Evolutionary conservation across 2,797 vertebrate genomes (phyloP).

Genomic region (Enteromius radiatus): DNA sequence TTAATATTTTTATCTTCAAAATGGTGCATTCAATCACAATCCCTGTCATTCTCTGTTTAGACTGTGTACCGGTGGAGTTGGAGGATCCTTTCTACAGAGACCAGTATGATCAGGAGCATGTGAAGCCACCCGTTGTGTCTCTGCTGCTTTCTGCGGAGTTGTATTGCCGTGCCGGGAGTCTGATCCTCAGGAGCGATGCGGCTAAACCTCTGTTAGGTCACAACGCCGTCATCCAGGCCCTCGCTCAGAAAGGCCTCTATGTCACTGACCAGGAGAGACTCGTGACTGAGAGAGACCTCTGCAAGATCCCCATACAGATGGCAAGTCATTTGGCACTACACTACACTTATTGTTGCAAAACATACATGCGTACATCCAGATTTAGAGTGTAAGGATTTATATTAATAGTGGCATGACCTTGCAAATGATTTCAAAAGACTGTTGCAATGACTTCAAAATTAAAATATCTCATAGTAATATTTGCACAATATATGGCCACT

Average conservation of each 20-base stretch:
- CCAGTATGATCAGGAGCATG: conserved; percentile 97
- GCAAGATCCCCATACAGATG: conserved; percentile 62
- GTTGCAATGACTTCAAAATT: background rate
- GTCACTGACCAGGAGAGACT: conserved; percentile 95
- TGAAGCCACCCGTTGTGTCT: conserved; percentile 93
- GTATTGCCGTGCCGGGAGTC: conserved; percentile 95
- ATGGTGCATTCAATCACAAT: background rate
- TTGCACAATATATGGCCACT: background rate
- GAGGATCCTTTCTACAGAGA: conserved; percentile 92
- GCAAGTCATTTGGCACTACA: conserved; percentile 21
- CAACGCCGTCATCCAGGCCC: conserved; percentile 96
- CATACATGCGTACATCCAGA: background rate
- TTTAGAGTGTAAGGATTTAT: background rate
- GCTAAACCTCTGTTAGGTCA: conserved; percentile 96
- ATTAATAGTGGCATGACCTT: background rate
- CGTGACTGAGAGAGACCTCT: conserved; percentile 90
- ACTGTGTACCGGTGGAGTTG: conserved; percentile 92
- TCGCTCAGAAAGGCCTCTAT: conserved; percentile 96
- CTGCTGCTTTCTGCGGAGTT: conserved; percentile 95
- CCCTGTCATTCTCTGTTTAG: conserved; percentile 67
- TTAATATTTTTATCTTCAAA: background rate
- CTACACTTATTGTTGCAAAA: background rate
- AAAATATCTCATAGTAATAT: background rate
- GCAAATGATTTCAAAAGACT: background rate
- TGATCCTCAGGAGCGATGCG: conserved; percentile 96